phyloP scores from a whole-genome alignment of 2,888 invertebrate species.

The Xylocampa areola region DNA sequence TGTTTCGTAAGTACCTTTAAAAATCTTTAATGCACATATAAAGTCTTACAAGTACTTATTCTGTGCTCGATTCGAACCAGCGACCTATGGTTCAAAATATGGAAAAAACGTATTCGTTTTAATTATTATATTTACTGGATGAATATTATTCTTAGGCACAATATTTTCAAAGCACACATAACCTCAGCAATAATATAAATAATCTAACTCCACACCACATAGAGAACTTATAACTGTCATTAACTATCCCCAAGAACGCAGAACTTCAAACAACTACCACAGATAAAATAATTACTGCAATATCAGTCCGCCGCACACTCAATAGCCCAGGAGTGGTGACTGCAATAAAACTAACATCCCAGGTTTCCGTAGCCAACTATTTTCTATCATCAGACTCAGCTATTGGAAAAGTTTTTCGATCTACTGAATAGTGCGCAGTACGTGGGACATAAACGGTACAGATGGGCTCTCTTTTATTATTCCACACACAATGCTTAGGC shows the following conservation, averaged over 20 bases:
- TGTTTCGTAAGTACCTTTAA: too few species aligned
- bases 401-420: conserved; percentile 89
- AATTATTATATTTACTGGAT: too few species aligned
- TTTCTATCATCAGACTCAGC: conserved; percentile 83
- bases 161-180: conserved; percentile 12
- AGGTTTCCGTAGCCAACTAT: conserved; percentile 76
- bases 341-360: conserved; percentile 78
- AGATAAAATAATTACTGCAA: conserved; percentile 59
- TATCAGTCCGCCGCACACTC: conserved; percentile 43
- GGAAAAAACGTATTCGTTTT: too few species aligned
- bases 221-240: conserved; percentile 32
- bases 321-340: conserved; percentile 58
- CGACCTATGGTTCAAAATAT: too few species aligned
- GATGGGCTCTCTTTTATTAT: conserved; percentile 79
- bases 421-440: conserved; percentile 81
- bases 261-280: conserved; percentile 30
- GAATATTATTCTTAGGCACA: too few species aligned
- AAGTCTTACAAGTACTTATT: too few species aligned
- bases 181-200: too few species aligned
- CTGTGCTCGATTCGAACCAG: too few species aligned
- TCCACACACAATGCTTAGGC: conserved; percentile 76
- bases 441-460: conserved; percentile 83
- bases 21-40: too few species aligned
- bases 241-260: conserved; percentile 20
- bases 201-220: conserved; percentile 1